A percentile compares a stretch with the other conserved stretches of the same genome.
phyloP scores from a whole-genome alignment of 2,113 vertebrate genomes.

The Myxocyprinus asiaticus region DNA sequence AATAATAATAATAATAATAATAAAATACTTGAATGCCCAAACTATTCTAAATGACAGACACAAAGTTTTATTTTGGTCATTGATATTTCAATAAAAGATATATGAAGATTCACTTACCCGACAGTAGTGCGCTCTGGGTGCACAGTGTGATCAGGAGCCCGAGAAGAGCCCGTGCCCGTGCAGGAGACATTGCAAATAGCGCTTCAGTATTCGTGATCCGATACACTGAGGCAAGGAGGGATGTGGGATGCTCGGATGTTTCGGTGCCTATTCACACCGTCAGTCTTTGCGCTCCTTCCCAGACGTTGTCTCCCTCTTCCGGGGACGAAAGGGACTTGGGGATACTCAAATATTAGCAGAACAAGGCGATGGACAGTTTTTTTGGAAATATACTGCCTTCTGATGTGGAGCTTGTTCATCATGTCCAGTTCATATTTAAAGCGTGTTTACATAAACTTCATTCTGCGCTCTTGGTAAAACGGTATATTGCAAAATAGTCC shows the following conservation, averaged over 20 bases:
- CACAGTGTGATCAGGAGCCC: conserved; percentile 72
- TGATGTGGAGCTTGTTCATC: not conserved
- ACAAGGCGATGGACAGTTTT: not conserved
- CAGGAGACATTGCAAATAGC: conserved; percentile 73
- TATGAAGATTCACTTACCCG: conserved; percentile 65
- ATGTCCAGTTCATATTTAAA: not conserved
- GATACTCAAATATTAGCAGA: not conserved
- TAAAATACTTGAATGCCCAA: not conserved
- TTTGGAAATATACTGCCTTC: not conserved
- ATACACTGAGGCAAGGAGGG: conserved; percentile 50
- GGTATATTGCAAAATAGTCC: not conserved
- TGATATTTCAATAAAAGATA: not conserved
- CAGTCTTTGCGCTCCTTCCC: conserved; percentile 12
- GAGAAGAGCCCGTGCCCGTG: conserved; percentile 73
- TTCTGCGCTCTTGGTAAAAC: not conserved
- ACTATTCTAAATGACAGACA: not conserved
- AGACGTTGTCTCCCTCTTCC: conserved; percentile 61
- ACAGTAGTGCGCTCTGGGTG: conserved; percentile 63
- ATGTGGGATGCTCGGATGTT: conserved; percentile 55
- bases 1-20: not conserved
- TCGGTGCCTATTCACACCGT: not conserved
- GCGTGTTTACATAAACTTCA: not conserved
- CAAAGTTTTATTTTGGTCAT: not conserved
- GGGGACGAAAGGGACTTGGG: conserved; percentile 29
- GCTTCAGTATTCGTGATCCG: conserved; percentile 61